Percentiles rank a stretch among this genome's conserved stretches.
phyloP scores from a whole-genome alignment of 2,888 invertebrate genomes.

The Nomada fabriciana region DNA sequence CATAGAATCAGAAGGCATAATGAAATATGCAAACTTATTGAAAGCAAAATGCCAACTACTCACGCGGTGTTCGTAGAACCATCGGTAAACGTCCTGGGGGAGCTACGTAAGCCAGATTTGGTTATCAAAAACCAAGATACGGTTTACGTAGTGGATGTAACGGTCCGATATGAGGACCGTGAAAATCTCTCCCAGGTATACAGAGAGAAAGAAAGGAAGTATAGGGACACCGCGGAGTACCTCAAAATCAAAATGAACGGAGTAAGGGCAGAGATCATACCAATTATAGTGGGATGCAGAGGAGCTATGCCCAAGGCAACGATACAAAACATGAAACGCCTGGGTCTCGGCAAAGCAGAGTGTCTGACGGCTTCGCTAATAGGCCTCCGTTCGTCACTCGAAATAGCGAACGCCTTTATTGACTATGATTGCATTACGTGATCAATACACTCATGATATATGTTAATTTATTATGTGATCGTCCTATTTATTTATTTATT shows the following conservation, averaged over 20 bases:
- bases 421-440: neutral
- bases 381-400: neutral
- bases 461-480: neutral
- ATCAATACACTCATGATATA: neutral
- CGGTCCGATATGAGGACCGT: constrained; percentile 20
- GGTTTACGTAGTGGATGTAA: constrained; percentile 17
- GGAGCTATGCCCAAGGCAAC: neutral
- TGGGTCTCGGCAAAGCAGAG: neutral
- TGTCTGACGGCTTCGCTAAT: no score
- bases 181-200: neutral
- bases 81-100: no score
- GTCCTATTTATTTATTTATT: neutral
- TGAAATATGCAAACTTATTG: neutral
- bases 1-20: neutral
- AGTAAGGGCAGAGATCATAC: neutral
- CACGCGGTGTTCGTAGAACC: neutral
- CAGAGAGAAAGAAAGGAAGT: neutral
- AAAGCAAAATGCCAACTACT: neutral
- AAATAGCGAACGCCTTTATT: neutral
- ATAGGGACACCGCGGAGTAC: neutral
- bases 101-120: neutral
- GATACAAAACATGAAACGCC: neutral
- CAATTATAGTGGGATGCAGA: neutral
- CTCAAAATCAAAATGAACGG: no score
- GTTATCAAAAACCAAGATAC: constrained; percentile 19